phyloP scores from a whole-genome alignment of 2,113 vertebrate species.

The Lathamus discolor region DNA sequence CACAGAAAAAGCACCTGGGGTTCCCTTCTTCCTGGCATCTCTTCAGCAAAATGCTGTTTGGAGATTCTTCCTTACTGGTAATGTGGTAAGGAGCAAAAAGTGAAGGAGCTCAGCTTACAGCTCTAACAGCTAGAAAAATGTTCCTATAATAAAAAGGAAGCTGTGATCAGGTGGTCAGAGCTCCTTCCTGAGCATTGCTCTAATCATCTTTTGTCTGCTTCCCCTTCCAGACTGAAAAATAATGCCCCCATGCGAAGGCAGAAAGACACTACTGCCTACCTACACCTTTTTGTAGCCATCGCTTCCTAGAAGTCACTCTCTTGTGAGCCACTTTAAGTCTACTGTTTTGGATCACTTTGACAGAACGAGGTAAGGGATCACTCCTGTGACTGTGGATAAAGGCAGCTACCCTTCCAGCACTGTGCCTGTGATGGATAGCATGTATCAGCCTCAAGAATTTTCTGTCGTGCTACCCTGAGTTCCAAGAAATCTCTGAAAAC shows the following conservation, averaged over 20 bases:
- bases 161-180: not conserved
- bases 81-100: not conserved
- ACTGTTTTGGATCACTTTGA: not conserved
- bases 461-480: not conserved
- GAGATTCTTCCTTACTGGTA: not conserved
- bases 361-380: not conserved
- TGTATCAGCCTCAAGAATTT: not conserved
- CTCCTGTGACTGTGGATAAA: not conserved
- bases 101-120: not conserved
- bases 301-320: not conserved
- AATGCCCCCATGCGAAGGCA: not conserved
- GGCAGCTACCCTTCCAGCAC: not conserved
- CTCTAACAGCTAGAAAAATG: not conserved
- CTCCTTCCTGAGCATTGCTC: not conserved
- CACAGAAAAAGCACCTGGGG: not conserved
- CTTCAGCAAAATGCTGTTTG: not conserved
- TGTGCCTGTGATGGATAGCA: not conserved
- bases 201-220: not conserved
- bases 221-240: not conserved
- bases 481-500: not conserved
- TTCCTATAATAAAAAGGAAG: not conserved
- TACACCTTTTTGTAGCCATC: not conserved
- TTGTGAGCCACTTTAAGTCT: not conserved
- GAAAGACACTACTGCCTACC: not conserved
- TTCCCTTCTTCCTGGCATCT: conserved; percentile 1